A percentile compares a stretch with the other conserved stretches of the same genome.
Evolutionary conservation across 2,888 invertebrate genomes (phyloP).

Genomic region (Pristionchus exspectatus): DNA sequence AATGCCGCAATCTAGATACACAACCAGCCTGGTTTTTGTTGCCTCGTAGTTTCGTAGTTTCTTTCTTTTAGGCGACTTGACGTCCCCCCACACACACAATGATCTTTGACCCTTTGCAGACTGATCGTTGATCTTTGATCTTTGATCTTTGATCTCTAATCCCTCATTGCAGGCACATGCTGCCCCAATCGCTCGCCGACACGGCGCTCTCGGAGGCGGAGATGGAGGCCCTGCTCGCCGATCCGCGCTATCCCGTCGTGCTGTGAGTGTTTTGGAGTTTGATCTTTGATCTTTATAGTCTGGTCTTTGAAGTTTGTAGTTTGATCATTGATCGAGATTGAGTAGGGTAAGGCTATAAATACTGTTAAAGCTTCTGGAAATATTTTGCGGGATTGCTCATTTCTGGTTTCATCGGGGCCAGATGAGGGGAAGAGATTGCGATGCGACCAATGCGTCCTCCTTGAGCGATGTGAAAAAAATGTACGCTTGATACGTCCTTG

Average conservation of each 20-base stretch:
- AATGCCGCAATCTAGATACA: too few relatives aligned
- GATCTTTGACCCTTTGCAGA: not conserved
- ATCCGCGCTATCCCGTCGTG: slow-evolving; percentile 44
- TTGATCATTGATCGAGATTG: not conserved
- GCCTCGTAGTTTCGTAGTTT: too few relatives aligned
- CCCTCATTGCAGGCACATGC: slow-evolving; percentile 68
- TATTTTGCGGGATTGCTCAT: not conserved
- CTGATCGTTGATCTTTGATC: not conserved
- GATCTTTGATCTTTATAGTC: not conserved
- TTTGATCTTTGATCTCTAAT: not conserved
- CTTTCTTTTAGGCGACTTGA: too few relatives aligned
- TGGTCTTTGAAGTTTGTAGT: not conserved
- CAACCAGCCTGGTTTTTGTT: too few relatives aligned
- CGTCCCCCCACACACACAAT: too few relatives aligned
- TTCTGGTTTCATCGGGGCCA: not conserved
- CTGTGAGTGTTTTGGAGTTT: slow-evolving; percentile 34
- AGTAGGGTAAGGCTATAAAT: too few relatives aligned
- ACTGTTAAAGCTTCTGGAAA: not conserved
- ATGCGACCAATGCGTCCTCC: too few relatives aligned
- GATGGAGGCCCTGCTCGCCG: slow-evolving; percentile 66
- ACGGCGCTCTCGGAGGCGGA: slow-evolving; percentile 65
- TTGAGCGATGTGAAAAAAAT: too few relatives aligned
- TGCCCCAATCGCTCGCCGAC: slow-evolving; percentile 68
- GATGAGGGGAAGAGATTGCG: not conserved
- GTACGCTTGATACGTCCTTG: too few relatives aligned